A percentile compares a stretch with the other conserved stretches of the same genome.
phyloP scores from a whole-genome alignment of 2,797 vertebrate species.

The Acrossocheilus fasciatus region DNA sequence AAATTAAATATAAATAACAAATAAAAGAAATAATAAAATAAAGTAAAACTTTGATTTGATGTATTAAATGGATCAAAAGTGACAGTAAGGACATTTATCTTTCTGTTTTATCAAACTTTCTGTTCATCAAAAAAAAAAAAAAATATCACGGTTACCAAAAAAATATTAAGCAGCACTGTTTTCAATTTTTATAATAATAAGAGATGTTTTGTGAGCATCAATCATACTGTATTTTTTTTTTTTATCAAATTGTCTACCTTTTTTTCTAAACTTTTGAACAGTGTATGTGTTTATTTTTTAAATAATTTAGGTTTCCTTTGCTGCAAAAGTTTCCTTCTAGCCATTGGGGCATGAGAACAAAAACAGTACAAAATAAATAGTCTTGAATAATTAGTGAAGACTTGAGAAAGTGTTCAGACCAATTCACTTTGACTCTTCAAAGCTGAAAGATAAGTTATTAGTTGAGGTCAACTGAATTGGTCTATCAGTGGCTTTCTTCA shows the following conservation, averaged over 20 bases:
- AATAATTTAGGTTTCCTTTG: not conserved
- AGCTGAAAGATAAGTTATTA: slow-evolving; percentile 3
- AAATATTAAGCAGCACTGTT: not conserved
- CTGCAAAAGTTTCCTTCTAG: not conserved
- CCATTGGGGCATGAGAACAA: not conserved
- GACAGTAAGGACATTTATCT: not conserved
- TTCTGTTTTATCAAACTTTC: not conserved
- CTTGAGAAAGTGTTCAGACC: not conserved
- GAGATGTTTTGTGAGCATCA: not conserved
- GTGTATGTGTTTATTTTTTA: not conserved
- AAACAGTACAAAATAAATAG: not conserved
- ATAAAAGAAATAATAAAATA: not conserved
- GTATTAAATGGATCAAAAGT: not conserved
- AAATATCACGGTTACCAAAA: not conserved
- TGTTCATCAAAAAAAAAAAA: not conserved
- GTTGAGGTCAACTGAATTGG: not conserved
- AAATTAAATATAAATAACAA: not conserved
- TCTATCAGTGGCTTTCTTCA: not conserved
- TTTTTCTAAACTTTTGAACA: not conserved
- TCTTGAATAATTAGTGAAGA: not conserved
- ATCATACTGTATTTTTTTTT: not conserved
- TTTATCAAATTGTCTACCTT: not conserved
- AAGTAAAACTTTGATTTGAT: not conserved
- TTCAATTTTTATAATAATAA: not conserved
- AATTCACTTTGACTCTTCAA: not conserved